Base-by-base conservation (phyloP, 2,113 vertebrate species). In the Triplophysa dalaica region DNA sequence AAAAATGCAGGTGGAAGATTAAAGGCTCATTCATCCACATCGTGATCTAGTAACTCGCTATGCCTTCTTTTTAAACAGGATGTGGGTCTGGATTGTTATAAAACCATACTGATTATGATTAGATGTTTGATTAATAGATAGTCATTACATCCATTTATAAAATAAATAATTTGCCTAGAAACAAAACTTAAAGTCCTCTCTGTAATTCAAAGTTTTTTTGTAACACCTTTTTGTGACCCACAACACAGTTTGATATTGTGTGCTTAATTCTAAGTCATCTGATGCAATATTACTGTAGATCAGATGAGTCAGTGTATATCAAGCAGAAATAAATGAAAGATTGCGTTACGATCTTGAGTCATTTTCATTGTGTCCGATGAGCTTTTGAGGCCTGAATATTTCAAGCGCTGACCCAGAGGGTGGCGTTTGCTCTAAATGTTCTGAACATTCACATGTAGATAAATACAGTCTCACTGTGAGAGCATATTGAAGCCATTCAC, bases 351-450 rank as follows among this genome's bases (percentile, higher is more conserved):
- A 79, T 87, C 80, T 74, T 67, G 10, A 75, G 72, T 80, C 86
- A 76, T 89, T 89, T 90, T 85, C 70, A 84, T 78, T 70, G 67
- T 83, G 90, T 88, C 87, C 87, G 81, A 85, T 89, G 89, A 54
- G 86, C 90, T 93, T 89, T 91, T 91, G 91, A 89, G 89, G 86
- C 85, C 79, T 91, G 29, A 92, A 91, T 92, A 90, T 89, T 92
- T 91, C 9, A 91, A 90, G 87, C 3, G 83, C 17, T 68, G 78
- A 33, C 62, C 26, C 68, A 54, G 12, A 7, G 69, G 22, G 48
- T 50, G 68, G 24, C 9, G 26, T 26, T 82, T 79, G 87, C 86
- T 29, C 82, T 76, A 21, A 66, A 58, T 52, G 86, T 76, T 82
- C 38, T 8, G 66, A 56, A 65, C 85, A 84, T 82, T 79, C 24